Evolutionary conservation across 2,888 invertebrate genomes (phyloP).

Genomic region (Chymomyza procnemis): DNA sequence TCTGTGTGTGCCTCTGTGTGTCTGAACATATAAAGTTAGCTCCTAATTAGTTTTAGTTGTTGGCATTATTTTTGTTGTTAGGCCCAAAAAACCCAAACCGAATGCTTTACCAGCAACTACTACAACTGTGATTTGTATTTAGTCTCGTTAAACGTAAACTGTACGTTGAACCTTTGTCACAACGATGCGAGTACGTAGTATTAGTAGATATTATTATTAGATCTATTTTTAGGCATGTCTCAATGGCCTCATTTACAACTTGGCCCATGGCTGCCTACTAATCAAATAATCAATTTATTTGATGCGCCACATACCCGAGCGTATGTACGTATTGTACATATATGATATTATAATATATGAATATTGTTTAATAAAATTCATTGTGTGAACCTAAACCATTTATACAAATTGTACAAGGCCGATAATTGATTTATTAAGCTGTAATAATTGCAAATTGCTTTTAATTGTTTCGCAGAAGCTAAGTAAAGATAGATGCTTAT

Average conservation of each 20-base stretch:
- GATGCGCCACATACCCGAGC: slow-evolving; percentile 42
- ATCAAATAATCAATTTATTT: slow-evolving; percentile 53
- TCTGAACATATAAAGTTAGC: slow-evolving; percentile 4
- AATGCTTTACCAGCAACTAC: not conserved
- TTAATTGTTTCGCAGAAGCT: slow-evolving; percentile 51
- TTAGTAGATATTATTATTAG: not conserved
- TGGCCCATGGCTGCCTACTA: slow-evolving; percentile 40
- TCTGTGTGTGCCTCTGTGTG: no score
- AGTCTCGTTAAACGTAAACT: not conserved
- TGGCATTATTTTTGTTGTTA: not conserved
- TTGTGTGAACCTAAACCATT: not conserved
- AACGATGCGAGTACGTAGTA: not conserved
- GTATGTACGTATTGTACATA: not conserved
- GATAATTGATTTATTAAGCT: slow-evolving; percentile 61
- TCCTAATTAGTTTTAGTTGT: slow-evolving; percentile 31
- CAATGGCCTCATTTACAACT: slow-evolving; percentile 11
- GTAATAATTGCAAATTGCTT: slow-evolving; percentile 59
- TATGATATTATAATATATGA: not conserved
- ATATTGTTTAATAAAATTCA: not conserved
- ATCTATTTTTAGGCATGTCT: slow-evolving; percentile 35
- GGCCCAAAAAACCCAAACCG: not conserved
- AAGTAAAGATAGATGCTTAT: not conserved
- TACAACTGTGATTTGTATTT: slow-evolving; percentile 27
- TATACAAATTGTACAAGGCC: slow-evolving; percentile 5
- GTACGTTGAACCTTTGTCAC: not conserved